phyloP scores from a whole-genome alignment of 2,888 invertebrate genomes.

The Cinara cedri region DNA sequence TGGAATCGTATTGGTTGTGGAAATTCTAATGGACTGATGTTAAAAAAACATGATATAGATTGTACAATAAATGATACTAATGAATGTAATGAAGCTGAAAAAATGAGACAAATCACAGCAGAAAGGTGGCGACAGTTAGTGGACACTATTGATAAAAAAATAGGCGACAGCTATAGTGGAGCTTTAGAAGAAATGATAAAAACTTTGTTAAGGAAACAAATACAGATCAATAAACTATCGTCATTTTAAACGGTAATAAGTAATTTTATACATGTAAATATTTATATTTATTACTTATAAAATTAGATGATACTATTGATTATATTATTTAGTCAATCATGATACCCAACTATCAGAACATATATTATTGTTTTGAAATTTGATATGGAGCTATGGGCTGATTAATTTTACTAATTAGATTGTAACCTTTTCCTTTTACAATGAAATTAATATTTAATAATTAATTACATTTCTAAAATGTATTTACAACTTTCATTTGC shows the following conservation, averaged over 20 bases:
- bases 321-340: background rate
- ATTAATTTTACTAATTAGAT: too few species aligned
- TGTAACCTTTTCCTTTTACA: too few species aligned
- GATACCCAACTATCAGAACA: background rate
- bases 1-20: conserved; percentile 43
- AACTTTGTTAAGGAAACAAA: conserved; percentile 34
- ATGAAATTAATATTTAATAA: too few species aligned
- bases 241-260: conserved; percentile 23
- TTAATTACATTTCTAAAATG: too few species aligned
- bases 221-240: conserved; percentile 39
- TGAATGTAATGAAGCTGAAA: conserved; percentile 47
- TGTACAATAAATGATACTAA: conserved; percentile 20
- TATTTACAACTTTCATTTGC: too few species aligned
- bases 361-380: background rate
- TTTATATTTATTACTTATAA: conserved; percentile 25
- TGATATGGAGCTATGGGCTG: background rate
- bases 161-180: conserved; percentile 47
- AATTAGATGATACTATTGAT: too few species aligned
- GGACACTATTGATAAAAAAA: conserved; percentile 43
- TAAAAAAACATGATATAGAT: conserved; percentile 41
- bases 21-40: conserved; percentile 37
- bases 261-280: conserved; percentile 10
- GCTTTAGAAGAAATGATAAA: conserved; percentile 48
- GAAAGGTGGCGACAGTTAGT: conserved; percentile 48
- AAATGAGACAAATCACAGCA: conserved; percentile 46